These are phyloP conservation scores for Cyanoderma ruficeps DNA, from an alignment of 2,113 vertebrate genomes.

Conservation along the genomic window DNA sequence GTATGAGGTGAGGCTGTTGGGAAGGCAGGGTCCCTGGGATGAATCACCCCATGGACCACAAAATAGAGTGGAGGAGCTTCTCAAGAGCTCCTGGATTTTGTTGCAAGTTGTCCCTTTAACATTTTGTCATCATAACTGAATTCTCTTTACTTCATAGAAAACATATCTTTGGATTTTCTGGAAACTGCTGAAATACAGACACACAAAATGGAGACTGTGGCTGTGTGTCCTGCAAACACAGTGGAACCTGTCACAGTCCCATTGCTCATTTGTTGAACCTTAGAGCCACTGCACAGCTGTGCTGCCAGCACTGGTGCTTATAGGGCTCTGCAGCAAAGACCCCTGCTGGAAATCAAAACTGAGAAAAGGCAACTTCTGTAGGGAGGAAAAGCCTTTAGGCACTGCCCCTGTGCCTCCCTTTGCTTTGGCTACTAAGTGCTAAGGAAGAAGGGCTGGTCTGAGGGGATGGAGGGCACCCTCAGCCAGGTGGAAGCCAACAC, in stretches of 20 bases:
- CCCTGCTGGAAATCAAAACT: neutral
- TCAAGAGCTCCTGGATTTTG: neutral
- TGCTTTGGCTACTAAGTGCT: neutral
- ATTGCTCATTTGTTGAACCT: accelerated
- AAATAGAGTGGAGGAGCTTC: neutral
- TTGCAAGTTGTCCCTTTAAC: neutral
- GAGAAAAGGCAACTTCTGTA: neutral
- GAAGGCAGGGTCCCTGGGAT: neutral
- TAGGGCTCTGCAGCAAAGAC: neutral
- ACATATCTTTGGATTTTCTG: neutral
- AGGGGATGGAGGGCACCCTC: neutral
- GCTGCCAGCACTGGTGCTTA: neutral
- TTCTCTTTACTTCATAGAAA: neutral
- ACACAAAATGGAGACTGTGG: neutral
- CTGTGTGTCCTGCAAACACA: neutral
- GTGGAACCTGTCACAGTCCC: neutral
- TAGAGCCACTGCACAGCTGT: neutral
- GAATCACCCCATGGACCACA: neutral
- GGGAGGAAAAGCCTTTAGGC: neutral
- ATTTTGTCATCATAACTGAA: neutral
- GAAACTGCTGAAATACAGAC: neutral
- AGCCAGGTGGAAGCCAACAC: neutral
- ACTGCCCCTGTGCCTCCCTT: too few relatives aligned
- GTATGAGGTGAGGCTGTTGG: neutral
- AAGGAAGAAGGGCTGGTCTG: neutral